Conservation (phyloP, 2,888 invertebrate species). For the Nephrotoma appendiculata region DNA sequence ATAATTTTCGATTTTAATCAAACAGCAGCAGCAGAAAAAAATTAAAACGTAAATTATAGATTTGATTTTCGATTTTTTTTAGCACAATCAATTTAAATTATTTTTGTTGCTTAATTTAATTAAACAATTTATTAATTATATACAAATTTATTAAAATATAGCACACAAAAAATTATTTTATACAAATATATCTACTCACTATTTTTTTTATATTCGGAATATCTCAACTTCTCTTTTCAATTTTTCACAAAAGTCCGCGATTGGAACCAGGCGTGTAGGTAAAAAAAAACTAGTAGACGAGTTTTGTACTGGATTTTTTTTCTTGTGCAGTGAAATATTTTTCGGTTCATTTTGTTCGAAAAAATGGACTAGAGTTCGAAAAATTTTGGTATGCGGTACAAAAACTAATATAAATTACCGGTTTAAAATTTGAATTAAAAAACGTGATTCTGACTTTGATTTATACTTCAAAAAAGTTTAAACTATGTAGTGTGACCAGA, state of each 20-base stretch:
- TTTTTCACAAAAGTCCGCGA: conserved; percentile 8
- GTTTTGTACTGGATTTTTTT: neutral
- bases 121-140: neutral
- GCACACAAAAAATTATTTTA: neutral
- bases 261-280: conserved; percentile 9
- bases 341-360: neutral
- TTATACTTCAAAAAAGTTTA: neutral
- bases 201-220: conserved; percentile 10
- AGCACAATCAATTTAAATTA: neutral
- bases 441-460: neutral
- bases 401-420: neutral
- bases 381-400: neutral
- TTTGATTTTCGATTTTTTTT: neutral
- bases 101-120: neutral
- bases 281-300: neutral
- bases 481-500: neutral
- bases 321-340: neutral
- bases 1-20: neutral
- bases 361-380: neutral
- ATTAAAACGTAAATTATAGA: neutral
- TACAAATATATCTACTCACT: conserved; percentile 15
- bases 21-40: neutral
- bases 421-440: neutral
- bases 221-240: conserved; percentile 11
- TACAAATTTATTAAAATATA: neutral